phyloP scores from a whole-genome alignment of 1,140 invertebrate species.

The Pogonomyrmex barbatus region DNA sequence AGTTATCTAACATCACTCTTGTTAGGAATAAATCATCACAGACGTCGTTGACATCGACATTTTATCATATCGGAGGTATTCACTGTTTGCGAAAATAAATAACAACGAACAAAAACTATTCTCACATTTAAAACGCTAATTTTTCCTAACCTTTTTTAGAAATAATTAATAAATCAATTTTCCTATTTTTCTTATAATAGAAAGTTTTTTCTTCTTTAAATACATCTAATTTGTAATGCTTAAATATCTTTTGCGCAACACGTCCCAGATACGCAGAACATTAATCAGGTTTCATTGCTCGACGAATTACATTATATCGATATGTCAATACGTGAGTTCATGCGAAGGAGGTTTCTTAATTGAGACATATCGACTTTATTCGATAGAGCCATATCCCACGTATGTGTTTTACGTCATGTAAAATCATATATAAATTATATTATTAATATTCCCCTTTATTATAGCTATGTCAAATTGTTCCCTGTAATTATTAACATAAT shows the following conservation, averaged over 20 bases:
- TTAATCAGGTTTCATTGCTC: conserved; percentile 48
- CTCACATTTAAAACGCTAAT: background rate
- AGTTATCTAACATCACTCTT: conserved; percentile 44
- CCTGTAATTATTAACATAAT: background rate
- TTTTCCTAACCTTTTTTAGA: background rate
- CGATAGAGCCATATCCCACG: background rate
- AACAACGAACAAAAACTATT: conserved; percentile 2
- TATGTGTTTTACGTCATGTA: conserved; percentile 5
- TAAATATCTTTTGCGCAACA: background rate
- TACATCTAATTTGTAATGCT: background rate
- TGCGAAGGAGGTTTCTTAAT: conserved; percentile 44
- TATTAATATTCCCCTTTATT: background rate
- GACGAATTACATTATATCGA: conserved; percentile 51
- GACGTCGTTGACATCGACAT: conserved; percentile 18
- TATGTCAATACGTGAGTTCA: conserved; percentile 20
- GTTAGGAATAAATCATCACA: conserved; percentile 4
- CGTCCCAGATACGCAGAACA: background rate
- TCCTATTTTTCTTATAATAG: background rate
- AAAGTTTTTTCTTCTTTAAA: background rate
- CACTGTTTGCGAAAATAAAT: background rate
- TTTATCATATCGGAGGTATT: conserved; percentile 30
- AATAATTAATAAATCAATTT: background rate
- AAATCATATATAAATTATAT: conserved; percentile 18
- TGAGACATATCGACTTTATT: conserved; percentile 30
- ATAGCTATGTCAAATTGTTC: background rate